Percentiles rank a stretch among this genome's conserved stretches.
phyloP scores from a whole-genome alignment of 2,888 invertebrate genomes.

The Ptilodon capucinus region DNA sequence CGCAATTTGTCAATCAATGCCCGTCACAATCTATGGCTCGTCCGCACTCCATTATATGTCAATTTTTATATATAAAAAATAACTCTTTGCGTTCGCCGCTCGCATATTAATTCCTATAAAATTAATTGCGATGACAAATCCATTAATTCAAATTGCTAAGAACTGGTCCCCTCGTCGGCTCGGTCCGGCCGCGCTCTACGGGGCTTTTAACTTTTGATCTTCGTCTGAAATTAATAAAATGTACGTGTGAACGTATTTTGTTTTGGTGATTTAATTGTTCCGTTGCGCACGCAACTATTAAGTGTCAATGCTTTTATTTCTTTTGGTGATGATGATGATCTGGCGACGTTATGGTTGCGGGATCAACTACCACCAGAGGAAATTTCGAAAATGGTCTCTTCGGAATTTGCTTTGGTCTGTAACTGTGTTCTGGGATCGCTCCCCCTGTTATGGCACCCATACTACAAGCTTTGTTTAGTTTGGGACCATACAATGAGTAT shows the following conservation, averaged over 20 bases:
- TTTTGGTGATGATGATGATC: neutral
- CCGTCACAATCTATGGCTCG: slow-evolving; percentile 71
- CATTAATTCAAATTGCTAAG: slow-evolving; percentile 75
- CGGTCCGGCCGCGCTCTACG: slow-evolving; percentile 21
- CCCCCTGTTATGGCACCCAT: too few relatives aligned
- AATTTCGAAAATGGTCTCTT: too few relatives aligned
- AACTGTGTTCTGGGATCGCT: too few relatives aligned
- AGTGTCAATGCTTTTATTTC: neutral
- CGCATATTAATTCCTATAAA: slow-evolving; percentile 80
- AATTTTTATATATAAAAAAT: slow-evolving; percentile 67
- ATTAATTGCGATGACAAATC: slow-evolving; percentile 82
- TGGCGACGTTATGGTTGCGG: too few relatives aligned
- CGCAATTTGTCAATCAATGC: slow-evolving; percentile 81
- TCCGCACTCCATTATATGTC: slow-evolving; percentile 74
- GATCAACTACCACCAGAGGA: too few relatives aligned
- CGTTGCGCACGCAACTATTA: neutral
- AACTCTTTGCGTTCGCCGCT: slow-evolving; percentile 74
- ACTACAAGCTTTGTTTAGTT: too few relatives aligned
- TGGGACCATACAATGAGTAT: too few relatives aligned
- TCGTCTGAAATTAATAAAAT: slow-evolving; percentile 5
- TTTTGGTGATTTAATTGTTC: neutral
- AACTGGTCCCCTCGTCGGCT: slow-evolving; percentile 55
- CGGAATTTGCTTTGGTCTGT: too few relatives aligned
- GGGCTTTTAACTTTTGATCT: slow-evolving; percentile 26
- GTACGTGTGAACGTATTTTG: slow-evolving; percentile 3